phyloP scores from a whole-genome alignment of 2,113 vertebrate genomes.

The Brachirus orientalis region DNA sequence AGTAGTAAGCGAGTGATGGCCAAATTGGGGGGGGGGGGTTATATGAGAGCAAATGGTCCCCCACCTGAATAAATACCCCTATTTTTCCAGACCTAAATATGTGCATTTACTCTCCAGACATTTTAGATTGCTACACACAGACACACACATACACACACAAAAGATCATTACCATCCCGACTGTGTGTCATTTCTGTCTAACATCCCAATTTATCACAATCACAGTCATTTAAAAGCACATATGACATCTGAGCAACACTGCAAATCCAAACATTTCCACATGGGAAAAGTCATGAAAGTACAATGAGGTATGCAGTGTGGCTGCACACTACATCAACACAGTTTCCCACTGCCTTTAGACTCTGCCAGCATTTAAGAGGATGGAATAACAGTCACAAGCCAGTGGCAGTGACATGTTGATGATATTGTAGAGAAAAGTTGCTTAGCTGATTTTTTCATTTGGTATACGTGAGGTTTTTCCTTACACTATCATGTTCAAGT shows the following conservation, averaged over 20 bases:
- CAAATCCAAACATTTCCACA: slow-evolving; percentile 78
- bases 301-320: slow-evolving; percentile 61
- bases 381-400: slow-evolving; percentile 51
- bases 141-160: slow-evolving; percentile 46
- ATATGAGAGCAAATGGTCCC: slow-evolving; percentile 45
- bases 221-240: slow-evolving; percentile 66
- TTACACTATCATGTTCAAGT: too few relatives aligned
- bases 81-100: slow-evolving; percentile 83
- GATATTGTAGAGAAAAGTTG: slow-evolving; percentile 21
- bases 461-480: neutral
- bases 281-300: slow-evolving; percentile 75
- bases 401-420: slow-evolving; percentile 28
- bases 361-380: slow-evolving; percentile 29
- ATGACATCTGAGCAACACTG: slow-evolving; percentile 70
- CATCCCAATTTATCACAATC: slow-evolving; percentile 82
- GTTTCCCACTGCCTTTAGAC: slow-evolving; percentile 27
- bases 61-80: slow-evolving; percentile 86
- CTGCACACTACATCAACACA: slow-evolving; percentile 41
- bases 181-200: slow-evolving; percentile 77
- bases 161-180: slow-evolving; percentile 75
- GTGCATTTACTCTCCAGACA: slow-evolving; percentile 80
- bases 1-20: slow-evolving; percentile 61
- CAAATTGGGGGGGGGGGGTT: slow-evolving; percentile 39
- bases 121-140: slow-evolving; percentile 74
- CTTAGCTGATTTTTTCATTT: slow-evolving; percentile 21